Evolutionary conservation across 2,113 vertebrate genomes (phyloP).

Genomic region (Ceyx margarethae): DNA sequence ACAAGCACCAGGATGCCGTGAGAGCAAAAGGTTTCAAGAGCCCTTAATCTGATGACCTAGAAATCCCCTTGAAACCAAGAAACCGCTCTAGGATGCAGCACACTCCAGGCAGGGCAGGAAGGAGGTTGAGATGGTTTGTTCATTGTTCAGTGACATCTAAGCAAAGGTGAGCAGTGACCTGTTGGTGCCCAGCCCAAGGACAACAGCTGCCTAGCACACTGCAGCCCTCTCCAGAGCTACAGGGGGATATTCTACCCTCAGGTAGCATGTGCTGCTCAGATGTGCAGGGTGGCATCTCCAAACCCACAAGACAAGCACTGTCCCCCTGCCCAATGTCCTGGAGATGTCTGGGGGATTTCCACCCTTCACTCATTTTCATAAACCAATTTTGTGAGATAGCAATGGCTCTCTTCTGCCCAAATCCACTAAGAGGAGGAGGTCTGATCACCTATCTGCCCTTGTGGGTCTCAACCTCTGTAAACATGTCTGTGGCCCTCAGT

Average conservation of each 20-base stretch:
- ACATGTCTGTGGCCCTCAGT: background rate
- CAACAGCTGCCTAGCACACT: background rate
- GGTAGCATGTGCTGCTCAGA: background rate
- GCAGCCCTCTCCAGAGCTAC: background rate
- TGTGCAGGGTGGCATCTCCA: background rate
- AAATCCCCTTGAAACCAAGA: constrained; percentile 7
- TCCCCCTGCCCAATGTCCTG: background rate
- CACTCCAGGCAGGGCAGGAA: background rate
- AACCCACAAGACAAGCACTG: background rate
- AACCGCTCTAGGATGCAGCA: background rate
- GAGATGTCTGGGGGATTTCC: background rate
- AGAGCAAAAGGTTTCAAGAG: constrained; percentile 11
- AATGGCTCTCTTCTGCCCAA: background rate
- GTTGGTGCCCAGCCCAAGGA: background rate
- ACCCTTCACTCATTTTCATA: background rate
- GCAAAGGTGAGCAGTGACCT: background rate
- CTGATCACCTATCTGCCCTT: background rate
- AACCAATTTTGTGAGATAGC: background rate
- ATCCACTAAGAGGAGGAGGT: background rate
- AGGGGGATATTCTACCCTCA: background rate
- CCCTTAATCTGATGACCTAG: constrained; percentile 30
- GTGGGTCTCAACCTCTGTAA: background rate
- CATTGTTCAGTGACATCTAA: background rate
- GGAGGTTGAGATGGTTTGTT: background rate
- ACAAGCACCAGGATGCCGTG: background rate